Evolutionary conservation across 2,888 invertebrate species (phyloP), one percentile per base, ranked within the genome.

Genomic region (Argyra leucocephala): DNA sequence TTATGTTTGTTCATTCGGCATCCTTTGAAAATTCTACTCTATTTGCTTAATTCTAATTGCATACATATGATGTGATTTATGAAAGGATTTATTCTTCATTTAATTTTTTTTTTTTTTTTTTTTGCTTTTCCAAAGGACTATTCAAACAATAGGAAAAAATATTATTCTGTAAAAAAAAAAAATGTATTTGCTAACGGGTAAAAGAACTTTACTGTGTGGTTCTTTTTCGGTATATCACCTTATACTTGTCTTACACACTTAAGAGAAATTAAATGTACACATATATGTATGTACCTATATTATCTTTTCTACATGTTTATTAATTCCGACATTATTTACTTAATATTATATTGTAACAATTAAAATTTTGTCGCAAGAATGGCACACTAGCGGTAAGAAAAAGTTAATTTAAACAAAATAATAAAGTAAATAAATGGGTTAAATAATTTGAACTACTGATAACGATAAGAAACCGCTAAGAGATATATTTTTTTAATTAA

Each of bases 331-430:
- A 48, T 18, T 48, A 48, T 18, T 48, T 18, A 18, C n/a, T 31
- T 31, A 48, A 48, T 48, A 18, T 48, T 31, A 10, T n/a, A n/a
- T n/a, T n/a, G n/a, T n/a, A n/a, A n/a, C n/a, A n/a, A n/a, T n/a
- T n/a, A n/a, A n/a, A n/a, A n/a, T 48, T 48, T 48, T 48, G 48
- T 48, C 48, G n/a, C 48, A 48, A 48, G 48, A 48, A 48, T n/a
- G 48, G 48, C 48, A 48, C 48, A 48, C 48, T n/a, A 48, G n/a
- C 15, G 18, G 48, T n/a, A 48, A 48, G 15, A 5, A 48, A 48
- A 37, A 37, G 7, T 7, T 10, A 37, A n/a, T 37, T 37, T 37
- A 37, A 48, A 48, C 48, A 48, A 31, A 31, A 31, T 31, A 26
- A 26, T 31, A 3, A 10, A 31, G 31, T 31, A 10, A 6, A 31